Percentiles rank a stretch among this genome's conserved stretches.
Evolutionary conservation across 2,888 invertebrate genomes (phyloP).

Genomic region (Coenonympha arcania): DNA sequence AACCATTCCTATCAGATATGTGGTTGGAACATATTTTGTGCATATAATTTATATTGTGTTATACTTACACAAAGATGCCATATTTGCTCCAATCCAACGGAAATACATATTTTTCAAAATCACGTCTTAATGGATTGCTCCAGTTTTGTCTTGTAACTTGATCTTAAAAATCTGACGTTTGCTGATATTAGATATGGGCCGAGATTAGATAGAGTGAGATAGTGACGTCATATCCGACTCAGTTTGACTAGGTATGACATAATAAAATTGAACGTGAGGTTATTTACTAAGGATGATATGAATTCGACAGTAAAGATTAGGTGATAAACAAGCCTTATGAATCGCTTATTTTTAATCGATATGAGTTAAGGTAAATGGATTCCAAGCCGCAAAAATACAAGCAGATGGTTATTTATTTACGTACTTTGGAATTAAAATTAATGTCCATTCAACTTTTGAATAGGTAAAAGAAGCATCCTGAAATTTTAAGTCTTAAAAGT

Average conservation of each 20-base stretch:
- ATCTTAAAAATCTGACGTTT: conserved; percentile 5
- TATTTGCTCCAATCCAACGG: neutral
- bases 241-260: neutral
- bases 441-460: no score
- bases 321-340: neutral
- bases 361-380: no score
- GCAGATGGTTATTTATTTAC: neutral
- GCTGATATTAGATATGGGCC: neutral
- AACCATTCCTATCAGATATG: no score
- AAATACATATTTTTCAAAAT: neutral
- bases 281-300: neutral
- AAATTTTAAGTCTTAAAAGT: no score
- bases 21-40: no score
- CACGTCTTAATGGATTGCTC: neutral
- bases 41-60: no score
- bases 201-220: conserved; percentile 8
- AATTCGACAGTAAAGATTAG: neutral
- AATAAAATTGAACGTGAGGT: neutral
- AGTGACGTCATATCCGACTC: conserved; percentile 13
- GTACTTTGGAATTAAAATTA: neutral
- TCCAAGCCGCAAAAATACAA: no score
- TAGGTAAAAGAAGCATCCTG: no score
- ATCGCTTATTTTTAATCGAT: neutral
- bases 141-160: neutral
- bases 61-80: no score